Base-by-base conservation (phyloP, 2,797 vertebrate species). In the Sciaenops ocellatus region DNA sequence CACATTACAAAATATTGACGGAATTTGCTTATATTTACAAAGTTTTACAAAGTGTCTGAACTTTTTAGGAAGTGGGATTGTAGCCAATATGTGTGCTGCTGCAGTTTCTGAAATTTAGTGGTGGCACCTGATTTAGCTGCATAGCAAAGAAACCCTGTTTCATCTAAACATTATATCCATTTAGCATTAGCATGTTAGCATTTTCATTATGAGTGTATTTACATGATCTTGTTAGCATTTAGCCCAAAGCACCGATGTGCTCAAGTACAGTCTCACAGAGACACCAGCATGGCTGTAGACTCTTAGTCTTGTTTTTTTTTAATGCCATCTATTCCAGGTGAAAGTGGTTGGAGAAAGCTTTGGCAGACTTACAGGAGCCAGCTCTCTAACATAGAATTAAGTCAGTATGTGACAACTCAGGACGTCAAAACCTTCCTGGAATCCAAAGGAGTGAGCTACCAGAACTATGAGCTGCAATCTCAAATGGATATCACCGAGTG, bases 401-500 rank as follows among this genome's bases (percentile, higher is more conserved):
- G 94, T 89, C 87, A 80, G 52, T 97, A 92, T 1, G 15, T 97
- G 82, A 96, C 97, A 22, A 95, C 95, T 0, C 91, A 54, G 50
- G 92, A 97, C 65, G 85, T 99, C 69, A 90, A 85, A 70, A 87
- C 78, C 80, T 82, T 95, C 34, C 92, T 99, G 81, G 95, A 97
- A 42, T 80, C 93, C 22, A 73, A 94, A 6, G 93, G 92, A 2
- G 81, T 97, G 84, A 94, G 91, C 18, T 97, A 97, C 82, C 89
- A 94, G 69, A 88, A 83, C 69, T 92, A 95, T 0, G 94, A 96
- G 69, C 92, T 98, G 65, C 91, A 90, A 3, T 98, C 97, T 34
- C 87, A 95, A 30, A 89, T 99, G 95, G 97, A 99, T 54, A 98
- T 99, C 91, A 97, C 96, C 0, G 97, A 97, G 88, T 99, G 97